Evolutionary conservation across 2,113 vertebrate genomes (phyloP).

Genomic region (Raja brachyura): DNA sequence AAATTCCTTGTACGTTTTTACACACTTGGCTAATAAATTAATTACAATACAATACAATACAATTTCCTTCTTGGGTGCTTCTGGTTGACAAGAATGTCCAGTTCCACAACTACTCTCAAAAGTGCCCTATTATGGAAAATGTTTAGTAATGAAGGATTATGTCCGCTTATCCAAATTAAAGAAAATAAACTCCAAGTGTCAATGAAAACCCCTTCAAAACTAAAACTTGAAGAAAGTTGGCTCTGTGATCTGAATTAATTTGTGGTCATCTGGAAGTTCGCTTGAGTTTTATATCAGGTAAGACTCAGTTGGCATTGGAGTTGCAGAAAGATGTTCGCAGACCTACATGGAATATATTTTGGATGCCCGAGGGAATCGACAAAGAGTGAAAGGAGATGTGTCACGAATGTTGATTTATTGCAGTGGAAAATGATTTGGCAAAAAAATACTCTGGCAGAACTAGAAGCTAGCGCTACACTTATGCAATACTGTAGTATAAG

Average conservation of each 20-base stretch:
- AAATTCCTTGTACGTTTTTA: too few relatives aligned
- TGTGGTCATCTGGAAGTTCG: background rate
- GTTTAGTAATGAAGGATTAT: background rate
- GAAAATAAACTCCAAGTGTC: background rate
- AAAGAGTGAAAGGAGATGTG: background rate
- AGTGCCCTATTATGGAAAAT: background rate
- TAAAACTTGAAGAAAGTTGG: background rate
- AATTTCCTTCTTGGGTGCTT: background rate
- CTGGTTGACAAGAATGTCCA: background rate
- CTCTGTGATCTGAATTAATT: background rate
- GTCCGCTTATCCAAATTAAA: background rate
- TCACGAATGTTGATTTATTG: constrained; percentile 10
- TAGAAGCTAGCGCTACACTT: background rate
- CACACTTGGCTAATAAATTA: too few relatives aligned
- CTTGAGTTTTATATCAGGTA: background rate
- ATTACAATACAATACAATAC: too few relatives aligned
- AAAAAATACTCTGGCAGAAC: background rate
- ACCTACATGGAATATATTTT: background rate
- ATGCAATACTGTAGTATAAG: background rate
- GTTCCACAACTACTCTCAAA: background rate
- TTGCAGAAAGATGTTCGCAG: constrained; percentile 6
- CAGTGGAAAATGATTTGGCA: constrained; percentile 30
- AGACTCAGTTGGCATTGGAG: background rate
- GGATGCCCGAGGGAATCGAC: background rate
- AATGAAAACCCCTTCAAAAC: background rate